Evolutionary conservation across 92 coral and sea anemone genomes (phyloP).

Genomic region (Zoanthus solanderi): DNA sequence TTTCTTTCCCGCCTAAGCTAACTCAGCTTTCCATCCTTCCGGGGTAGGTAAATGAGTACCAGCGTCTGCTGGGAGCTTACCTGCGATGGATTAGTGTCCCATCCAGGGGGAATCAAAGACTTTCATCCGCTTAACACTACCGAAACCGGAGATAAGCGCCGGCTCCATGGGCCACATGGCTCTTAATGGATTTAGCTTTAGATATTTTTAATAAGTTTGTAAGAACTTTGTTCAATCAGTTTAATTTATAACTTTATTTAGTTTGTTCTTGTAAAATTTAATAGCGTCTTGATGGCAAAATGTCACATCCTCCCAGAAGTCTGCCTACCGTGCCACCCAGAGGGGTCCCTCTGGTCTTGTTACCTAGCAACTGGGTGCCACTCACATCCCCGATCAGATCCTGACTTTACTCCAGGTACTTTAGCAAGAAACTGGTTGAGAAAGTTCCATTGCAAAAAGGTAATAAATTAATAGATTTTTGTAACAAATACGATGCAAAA

Average conservation of each 20-base stretch:
- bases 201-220: too few species aligned
- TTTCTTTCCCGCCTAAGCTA: too few species aligned
- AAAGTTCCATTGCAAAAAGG: conserved; percentile 57
- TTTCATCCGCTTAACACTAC: too few species aligned
- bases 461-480: neutral
- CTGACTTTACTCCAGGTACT: conserved; percentile 26
- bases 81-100: too few species aligned
- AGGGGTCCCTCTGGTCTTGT: conserved; percentile 82
- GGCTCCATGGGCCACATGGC: too few species aligned
- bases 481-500: neutral
- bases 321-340: conserved; percentile 82
- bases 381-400: conserved; percentile 65
- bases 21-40: too few species aligned
- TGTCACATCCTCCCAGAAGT: conserved; percentile 91
- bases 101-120: too few species aligned
- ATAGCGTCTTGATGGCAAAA: conserved; percentile 79
- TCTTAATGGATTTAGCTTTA: too few species aligned
- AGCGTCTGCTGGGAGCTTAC: too few species aligned
- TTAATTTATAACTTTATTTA: neutral
- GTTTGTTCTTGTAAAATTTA: neutral
- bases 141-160: too few species aligned
- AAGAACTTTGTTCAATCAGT: too few species aligned
- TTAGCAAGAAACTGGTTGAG: conserved; percentile 71
- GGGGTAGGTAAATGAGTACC: too few species aligned
- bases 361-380: conserved; percentile 89